Conservation (phyloP, 2,888 invertebrate genomes). For the Agriotes lineatus region DNA sequence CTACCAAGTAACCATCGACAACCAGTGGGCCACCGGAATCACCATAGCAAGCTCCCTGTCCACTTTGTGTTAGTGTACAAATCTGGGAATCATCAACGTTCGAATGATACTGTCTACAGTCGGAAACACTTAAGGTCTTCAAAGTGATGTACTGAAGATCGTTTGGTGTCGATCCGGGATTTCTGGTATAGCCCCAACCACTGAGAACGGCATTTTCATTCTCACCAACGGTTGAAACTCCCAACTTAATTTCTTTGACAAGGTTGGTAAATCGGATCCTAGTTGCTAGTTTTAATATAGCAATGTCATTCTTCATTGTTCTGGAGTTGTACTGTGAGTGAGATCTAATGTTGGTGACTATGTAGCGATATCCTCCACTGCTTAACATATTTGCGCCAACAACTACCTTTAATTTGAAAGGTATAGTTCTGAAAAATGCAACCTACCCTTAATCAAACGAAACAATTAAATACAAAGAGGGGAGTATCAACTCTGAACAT, state of each 20-base stretch:
- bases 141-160: slow-evolving; percentile 70
- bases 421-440: too few species aligned
- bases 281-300: slow-evolving; percentile 42
- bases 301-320: too few species aligned
- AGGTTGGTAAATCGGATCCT: slow-evolving; percentile 34
- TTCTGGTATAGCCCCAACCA: slow-evolving; percentile 69
- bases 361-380: too few species aligned
- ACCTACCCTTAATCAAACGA: too few species aligned
- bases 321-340: too few species aligned
- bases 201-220: slow-evolving; percentile 63
- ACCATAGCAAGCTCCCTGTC: slow-evolving; percentile 73
- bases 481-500: too few species aligned
- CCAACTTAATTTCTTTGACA: too few species aligned
- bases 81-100: slow-evolving; percentile 66
- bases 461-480: too few species aligned
- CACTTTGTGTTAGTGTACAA: slow-evolving; percentile 71
- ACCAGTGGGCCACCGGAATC: slow-evolving; percentile 50
- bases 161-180: slow-evolving; percentile 69
- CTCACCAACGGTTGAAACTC: slow-evolving; percentile 58
- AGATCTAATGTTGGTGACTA: too few species aligned
- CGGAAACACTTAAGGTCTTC: slow-evolving; percentile 66
- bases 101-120: slow-evolving; percentile 66
- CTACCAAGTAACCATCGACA: slow-evolving; percentile 36
- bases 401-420: too few species aligned
- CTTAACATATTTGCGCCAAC: too few species aligned